phyloP scores from a whole-genome alignment of 2,888 invertebrate species.

The Nipponacmea schrenckii region DNA sequence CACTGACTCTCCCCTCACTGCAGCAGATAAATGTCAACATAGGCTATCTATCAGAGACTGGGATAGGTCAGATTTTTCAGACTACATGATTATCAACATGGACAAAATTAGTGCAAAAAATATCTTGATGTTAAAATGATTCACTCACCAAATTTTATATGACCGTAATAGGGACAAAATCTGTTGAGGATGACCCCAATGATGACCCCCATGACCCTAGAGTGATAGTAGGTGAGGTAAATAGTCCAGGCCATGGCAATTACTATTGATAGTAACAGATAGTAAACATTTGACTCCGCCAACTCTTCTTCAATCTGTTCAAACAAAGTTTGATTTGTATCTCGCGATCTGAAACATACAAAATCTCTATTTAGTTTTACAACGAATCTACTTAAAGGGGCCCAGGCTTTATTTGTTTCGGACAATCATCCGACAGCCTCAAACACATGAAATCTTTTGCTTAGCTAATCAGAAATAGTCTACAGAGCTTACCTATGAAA shows the following conservation, averaged over 20 bases:
- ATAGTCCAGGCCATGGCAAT: slow-evolving; percentile 87
- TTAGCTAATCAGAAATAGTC: too few relatives aligned
- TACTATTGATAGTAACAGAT: slow-evolving; percentile 55
- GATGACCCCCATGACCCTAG: slow-evolving; percentile 88
- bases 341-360: not conserved
- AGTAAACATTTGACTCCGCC: slow-evolving; percentile 53
- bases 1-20: too few relatives aligned
- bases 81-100: not conserved
- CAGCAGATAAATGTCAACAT: too few relatives aligned
- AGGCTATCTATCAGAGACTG: too few relatives aligned
- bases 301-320: slow-evolving; percentile 36
- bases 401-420: too few relatives aligned
- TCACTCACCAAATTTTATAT: slow-evolving; percentile 80
- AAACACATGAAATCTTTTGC: too few relatives aligned
- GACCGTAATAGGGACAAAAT: slow-evolving; percentile 80
- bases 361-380: too few relatives aligned
- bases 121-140: too few relatives aligned
- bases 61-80: too few relatives aligned
- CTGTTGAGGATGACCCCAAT: slow-evolving; percentile 88
- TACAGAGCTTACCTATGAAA: too few relatives aligned
- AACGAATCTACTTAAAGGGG: too few relatives aligned
- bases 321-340: slow-evolving; percentile 18
- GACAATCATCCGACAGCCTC: too few relatives aligned
- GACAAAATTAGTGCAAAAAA: not conserved
- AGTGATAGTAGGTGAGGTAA: slow-evolving; percentile 94